phyloP scores from a whole-genome alignment of 2,797 vertebrate genomes.

The Poecilia velifera region DNA sequence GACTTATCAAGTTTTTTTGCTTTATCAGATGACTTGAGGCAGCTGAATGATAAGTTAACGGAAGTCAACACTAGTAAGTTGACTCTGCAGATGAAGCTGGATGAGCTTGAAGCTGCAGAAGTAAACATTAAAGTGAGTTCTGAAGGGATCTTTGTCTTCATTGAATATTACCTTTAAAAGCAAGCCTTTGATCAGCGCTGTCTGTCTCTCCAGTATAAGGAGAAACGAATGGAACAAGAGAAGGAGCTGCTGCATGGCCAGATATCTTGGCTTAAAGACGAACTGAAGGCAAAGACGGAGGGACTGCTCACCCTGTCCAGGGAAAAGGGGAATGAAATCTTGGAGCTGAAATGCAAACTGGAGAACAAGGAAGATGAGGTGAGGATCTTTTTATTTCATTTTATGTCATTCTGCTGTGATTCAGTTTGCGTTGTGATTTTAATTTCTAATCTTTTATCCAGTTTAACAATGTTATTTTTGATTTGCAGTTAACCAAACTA shows the following conservation, averaged over 20 bases:
- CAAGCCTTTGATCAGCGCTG: background rate
- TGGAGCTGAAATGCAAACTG: conserved; percentile 91
- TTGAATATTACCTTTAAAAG: background rate
- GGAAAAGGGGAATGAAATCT: conserved; percentile 92
- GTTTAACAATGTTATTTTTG: conserved; percentile 8
- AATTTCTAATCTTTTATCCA: background rate
- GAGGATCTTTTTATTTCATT: conserved; percentile 26
- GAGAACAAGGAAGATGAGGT: conserved; percentile 95
- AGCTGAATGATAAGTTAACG: conserved; percentile 89
- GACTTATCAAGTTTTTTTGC: conserved; percentile 10
- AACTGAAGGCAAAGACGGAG: conserved; percentile 93
- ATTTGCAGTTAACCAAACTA: conserved; percentile 84
- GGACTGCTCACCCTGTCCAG: conserved; percentile 89
- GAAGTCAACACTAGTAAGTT: conserved; percentile 88
- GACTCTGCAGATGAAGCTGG: conserved; percentile 89
- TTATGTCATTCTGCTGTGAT: background rate
- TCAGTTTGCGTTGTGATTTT: background rate
- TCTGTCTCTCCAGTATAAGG: conserved; percentile 85
- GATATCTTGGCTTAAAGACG: conserved; percentile 90
- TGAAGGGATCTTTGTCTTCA: background rate
- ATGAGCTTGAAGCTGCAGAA: conserved; percentile 92
- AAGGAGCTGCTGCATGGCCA: conserved; percentile 91
- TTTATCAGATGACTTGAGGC: conserved; percentile 89
- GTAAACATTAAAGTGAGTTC: conserved; percentile 90
- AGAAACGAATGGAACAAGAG: conserved; percentile 96